Base-by-base conservation (phyloP, 2,888 invertebrate genomes). In the Brachyptera risi region DNA sequence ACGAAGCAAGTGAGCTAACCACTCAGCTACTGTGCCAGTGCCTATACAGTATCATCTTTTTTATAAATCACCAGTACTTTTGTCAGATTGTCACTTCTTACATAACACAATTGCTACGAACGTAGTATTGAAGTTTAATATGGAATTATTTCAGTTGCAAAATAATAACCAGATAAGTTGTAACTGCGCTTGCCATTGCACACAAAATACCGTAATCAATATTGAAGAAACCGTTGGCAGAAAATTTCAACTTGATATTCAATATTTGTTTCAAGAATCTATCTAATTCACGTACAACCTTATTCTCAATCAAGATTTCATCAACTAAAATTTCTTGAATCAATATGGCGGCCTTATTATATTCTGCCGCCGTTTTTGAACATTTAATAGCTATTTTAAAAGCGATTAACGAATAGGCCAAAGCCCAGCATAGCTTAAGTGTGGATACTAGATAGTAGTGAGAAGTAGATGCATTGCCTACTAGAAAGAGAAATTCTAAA, bases 241-340 rank as follows among this genome's bases (percentile, higher is more conserved):
- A 24, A n/a, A 47, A 47, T n/a, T 24, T 47, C 21, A 47, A 21
- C n/a, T 21, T 47, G 23, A 47, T 47, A n/a, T 47, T 47, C 24
- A 47, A 21, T 1, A 47, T 24, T n/a, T 47, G 47, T 13, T 19
- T 3, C 3, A 47, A 21, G n/a, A 47, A 47, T n/a, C 24, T 23
- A 2, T 47, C 24, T 13, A 24, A 24, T 24, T 23, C 47, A 2
- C 2, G n/a, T 7, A 2, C 23, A 4, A 24, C 23, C 19, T 47
- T 21, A 1, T 7, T 7, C 3, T 21, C 47, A 21, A 31, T 31
- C 11, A 4, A n/a, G 2, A n/a, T 21, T n/a, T 24, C 47, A 11
- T 47, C 47, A 3, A 47, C 4, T 24, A 47, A 19, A 1, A 47
- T 13, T 24, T 47, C 47, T 19, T 47, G 47, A 2, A 47, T 21